A percentile compares a stretch with the other conserved stretches of the same genome.
phyloP scores from a whole-genome alignment of 2,888 invertebrate species.

The Orthosia cruda region DNA sequence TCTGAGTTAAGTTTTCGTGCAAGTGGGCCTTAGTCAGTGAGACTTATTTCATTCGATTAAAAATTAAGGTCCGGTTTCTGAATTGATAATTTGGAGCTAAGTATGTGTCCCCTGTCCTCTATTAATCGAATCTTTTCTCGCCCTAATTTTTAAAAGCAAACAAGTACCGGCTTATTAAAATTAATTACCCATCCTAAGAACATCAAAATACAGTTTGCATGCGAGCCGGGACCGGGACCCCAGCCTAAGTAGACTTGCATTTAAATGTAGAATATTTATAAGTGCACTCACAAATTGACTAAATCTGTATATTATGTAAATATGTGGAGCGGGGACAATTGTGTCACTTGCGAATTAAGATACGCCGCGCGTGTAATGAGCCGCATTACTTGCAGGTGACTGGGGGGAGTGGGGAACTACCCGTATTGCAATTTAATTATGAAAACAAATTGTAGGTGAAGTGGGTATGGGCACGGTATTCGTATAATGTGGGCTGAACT shows the following conservation, averaged over 20 bases:
- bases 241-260: slow-evolving; percentile 48
- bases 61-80: too few species aligned
- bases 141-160: slow-evolving; percentile 18
- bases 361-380: slow-evolving; percentile 52
- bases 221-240: slow-evolving; percentile 27
- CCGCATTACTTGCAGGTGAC: slow-evolving; percentile 51
- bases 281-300: slow-evolving; percentile 69
- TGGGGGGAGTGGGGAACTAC: neutral
- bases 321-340: slow-evolving; percentile 58
- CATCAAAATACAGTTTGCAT: slow-evolving; percentile 51
- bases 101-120: too few species aligned
- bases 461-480: neutral
- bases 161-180: slow-evolving; percentile 20
- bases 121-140: neutral
- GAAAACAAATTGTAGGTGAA: slow-evolving; percentile 23
- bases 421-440: slow-evolving; percentile 36
- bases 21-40: too few species aligned
- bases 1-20: too few species aligned
- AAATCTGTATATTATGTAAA: slow-evolving; percentile 72
- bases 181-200: slow-evolving; percentile 34
- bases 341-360: slow-evolving; percentile 58
- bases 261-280: slow-evolving; percentile 74
- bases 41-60: too few species aligned
- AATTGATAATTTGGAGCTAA: too few species aligned
- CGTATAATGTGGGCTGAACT: neutral